Base-by-base conservation (phyloP, 2,888 invertebrate genomes). In the Odontocolon sp. region DNA sequence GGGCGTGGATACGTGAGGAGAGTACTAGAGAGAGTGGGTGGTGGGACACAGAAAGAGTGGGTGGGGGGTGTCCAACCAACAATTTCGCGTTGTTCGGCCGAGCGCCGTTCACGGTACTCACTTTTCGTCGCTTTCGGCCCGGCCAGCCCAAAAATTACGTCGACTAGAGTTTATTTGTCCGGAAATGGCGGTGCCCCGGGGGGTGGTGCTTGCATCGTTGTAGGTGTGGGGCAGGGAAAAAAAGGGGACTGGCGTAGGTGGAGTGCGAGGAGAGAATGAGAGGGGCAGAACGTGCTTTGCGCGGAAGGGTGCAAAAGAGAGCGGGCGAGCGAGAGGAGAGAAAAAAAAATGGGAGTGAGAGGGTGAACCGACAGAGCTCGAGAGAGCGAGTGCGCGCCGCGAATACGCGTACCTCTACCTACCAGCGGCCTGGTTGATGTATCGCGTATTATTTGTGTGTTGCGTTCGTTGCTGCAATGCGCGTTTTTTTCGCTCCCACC, bases 141-240 rank as follows among this genome's bases (percentile, higher is more conserved):
- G 94, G 93, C 93, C 94, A 90, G 92, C 94, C 93, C 81, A 94
- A 94, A 91, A 95, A 94, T 90, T 93, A 94, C 85, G 94, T 94
- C 79, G 94, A 94, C 90, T 95, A 95, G 91, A 89, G 90, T 90
- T 90, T 90, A 90, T 90, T 90, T 90, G 90, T 88, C 88, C 89
- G 88, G 89, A 90, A 90, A 90, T 89, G 89, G 89, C 87, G 88
- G 88, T 89, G 88, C 88, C 87, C 88, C 86, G 84, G 72, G 69
- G 72, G 88, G 87, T 86, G 87, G 88, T 85, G 87, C 88, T 86
- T 86, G 88, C 85, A 86, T 84, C 84, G 86, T 87, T 86, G 87
- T 88, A 81, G 82, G 84, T 82, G 73, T 73, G 72, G 75, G 78
- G 14, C 61, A 47, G 69, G 72, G 76, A 86, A 87, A 88, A 87